A percentile compares a stretch with the other conserved stretches of the same genome.
Conservation (phyloP, 2,888 invertebrate genomes). For the Microchrysa polita region DNA sequence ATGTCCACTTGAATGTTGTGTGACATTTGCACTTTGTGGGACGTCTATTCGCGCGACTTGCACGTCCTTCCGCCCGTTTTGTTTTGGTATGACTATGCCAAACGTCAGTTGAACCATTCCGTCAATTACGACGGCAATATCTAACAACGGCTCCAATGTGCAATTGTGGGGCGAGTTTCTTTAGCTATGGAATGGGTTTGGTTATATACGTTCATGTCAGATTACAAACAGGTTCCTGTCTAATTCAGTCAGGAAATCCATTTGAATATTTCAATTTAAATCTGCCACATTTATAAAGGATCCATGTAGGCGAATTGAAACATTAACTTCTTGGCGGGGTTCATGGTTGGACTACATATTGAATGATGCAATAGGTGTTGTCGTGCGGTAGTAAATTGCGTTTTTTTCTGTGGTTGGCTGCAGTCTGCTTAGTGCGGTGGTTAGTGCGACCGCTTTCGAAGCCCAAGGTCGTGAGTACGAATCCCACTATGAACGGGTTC, state of each 20-base stretch:
- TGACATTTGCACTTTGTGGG: slow-evolving; percentile 51
- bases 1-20: slow-evolving; percentile 50
- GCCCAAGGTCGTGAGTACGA: neutral
- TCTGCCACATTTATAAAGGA: slow-evolving; percentile 50
- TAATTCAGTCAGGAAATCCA: slow-evolving; percentile 47
- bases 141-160: slow-evolving; percentile 25
- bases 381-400: too few relatives aligned
- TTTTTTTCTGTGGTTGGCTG: too few relatives aligned
- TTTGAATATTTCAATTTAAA: slow-evolving; percentile 51
- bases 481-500: too few relatives aligned
- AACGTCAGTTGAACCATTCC: slow-evolving; percentile 23
- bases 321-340: neutral
- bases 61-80: neutral
- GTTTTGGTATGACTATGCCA: slow-evolving; percentile 23
- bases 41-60: slow-evolving; percentile 1
- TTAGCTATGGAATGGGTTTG: neutral
- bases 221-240: slow-evolving; percentile 42
- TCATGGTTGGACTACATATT: neutral
- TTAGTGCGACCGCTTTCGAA: too few relatives aligned
- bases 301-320: slow-evolving; percentile 19
- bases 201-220: slow-evolving; percentile 12
- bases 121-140: slow-evolving; percentile 13
- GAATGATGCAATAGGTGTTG: neutral
- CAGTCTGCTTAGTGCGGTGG: too few relatives aligned
- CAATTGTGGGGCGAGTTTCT: neutral